phyloP scores from a whole-genome alignment of 2,113 vertebrate species.

The Erinaceus europaeus region DNA sequence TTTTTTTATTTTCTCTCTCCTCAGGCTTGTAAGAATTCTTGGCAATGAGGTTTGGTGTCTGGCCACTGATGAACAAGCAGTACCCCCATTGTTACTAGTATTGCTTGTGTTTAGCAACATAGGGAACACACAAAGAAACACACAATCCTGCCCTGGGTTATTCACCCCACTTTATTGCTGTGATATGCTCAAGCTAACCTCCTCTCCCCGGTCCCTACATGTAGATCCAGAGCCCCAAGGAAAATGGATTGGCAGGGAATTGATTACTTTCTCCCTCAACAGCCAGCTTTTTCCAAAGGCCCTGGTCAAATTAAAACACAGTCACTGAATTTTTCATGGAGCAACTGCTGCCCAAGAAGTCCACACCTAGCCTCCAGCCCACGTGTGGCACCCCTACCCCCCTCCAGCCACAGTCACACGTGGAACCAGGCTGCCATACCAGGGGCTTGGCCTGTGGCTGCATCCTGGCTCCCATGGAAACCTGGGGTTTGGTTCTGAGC shows the following conservation, averaged over 20 bases:
- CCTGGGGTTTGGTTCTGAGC: slow-evolving; percentile 32
- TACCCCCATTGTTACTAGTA: neutral
- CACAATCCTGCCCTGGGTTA: neutral
- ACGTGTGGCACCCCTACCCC: neutral
- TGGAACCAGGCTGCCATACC: neutral
- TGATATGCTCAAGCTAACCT: neutral
- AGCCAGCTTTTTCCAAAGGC: neutral
- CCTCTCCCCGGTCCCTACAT: neutral
- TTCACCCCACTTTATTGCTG: neutral
- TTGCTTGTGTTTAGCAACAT: neutral
- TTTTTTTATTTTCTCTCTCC: neutral
- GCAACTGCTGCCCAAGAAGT: neutral
- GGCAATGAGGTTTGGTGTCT: neutral
- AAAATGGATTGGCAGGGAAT: slow-evolving; percentile 29
- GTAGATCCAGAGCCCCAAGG: neutral
- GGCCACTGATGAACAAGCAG: neutral
- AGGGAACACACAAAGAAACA: neutral
- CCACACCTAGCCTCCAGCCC: neutral
- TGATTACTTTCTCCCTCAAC: slow-evolving; percentile 14
- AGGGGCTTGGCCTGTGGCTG: neutral
- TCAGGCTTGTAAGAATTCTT: neutral
- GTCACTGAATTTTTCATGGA: neutral
- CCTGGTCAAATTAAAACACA: slow-evolving; percentile 17
- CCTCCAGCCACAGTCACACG: neutral
- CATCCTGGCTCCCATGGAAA: slow-evolving; percentile 26